Evolutionary conservation across 2,113 vertebrate species (phyloP).

Genomic region (Cervus canadensis): DNA sequence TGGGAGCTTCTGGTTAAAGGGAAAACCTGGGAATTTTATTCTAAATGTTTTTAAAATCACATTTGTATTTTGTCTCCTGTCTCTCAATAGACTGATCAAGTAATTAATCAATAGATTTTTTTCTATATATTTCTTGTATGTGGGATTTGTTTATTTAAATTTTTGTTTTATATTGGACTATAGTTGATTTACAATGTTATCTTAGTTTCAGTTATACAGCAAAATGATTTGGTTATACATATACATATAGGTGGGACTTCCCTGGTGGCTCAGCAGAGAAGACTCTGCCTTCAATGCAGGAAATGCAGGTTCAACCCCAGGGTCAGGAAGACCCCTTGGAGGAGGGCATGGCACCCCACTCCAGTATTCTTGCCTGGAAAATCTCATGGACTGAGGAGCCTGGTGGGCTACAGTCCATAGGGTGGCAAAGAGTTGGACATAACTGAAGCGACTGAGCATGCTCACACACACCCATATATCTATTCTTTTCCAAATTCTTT

Average conservation of each 20-base stretch:
- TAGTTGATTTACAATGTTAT: background rate
- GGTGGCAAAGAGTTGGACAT: background rate
- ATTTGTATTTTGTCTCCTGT: background rate
- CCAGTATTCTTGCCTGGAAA: background rate
- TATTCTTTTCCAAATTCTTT: background rate
- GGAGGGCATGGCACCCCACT: background rate
- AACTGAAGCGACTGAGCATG: background rate
- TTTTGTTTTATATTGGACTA: background rate
- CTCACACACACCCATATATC: fast-evolving
- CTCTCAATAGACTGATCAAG: background rate
- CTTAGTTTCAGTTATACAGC: background rate
- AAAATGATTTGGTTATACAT: background rate
- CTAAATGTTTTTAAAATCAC: background rate
- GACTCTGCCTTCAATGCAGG: background rate
- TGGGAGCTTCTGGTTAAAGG: background rate
- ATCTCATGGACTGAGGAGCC: background rate
- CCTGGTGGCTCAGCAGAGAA: background rate
- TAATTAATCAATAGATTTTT: background rate
- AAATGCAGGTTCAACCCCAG: background rate
- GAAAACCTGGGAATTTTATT: background rate
- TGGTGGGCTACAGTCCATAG: background rate
- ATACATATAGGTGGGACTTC: background rate
- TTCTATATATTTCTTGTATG: background rate
- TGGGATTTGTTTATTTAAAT: background rate
- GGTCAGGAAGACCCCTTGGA: background rate